Conservation (phyloP, 2,113 vertebrate species). For the Dendropsophus ebraccatus region DNA sequence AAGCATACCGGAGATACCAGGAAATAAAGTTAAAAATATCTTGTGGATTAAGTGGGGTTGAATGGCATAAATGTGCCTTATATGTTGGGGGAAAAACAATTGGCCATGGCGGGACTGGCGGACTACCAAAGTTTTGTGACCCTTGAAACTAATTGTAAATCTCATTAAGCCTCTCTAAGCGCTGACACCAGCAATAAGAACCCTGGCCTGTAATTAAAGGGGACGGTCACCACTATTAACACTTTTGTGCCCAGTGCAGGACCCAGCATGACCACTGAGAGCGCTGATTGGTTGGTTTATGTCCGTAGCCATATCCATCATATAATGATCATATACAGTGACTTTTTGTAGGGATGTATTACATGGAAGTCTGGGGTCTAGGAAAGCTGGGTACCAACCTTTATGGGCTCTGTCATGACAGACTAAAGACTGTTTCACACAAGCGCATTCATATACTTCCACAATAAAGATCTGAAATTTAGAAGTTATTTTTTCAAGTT, state of each 20-base stretch:
- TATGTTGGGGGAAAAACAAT: background rate
- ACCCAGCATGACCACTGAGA: background rate
- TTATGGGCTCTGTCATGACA: background rate
- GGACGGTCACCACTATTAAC: background rate
- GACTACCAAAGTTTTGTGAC: background rate
- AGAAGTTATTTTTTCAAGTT: no score
- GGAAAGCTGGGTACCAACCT: background rate
- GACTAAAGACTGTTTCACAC: no score
- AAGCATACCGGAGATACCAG: background rate
- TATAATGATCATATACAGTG: no score
- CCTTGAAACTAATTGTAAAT: constrained; percentile 16
- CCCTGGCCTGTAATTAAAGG: background rate
- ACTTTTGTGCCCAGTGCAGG: background rate
- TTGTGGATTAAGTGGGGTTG: background rate
- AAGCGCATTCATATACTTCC: no score
- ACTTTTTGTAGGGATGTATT: background rate
- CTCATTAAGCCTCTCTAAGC: background rate
- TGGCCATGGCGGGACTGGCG: background rate
- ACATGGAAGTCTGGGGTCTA: background rate
- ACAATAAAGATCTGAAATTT: no score
- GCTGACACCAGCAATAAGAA: background rate
- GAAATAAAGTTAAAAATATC: background rate
- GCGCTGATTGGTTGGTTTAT: background rate
- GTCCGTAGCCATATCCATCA: no score
- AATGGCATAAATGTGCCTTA: background rate